Evolutionary conservation across 1,140 invertebrate genomes (phyloP), one percentile per base, ranked within the genome.

Genomic region (Penaeus japonicus): DNA sequence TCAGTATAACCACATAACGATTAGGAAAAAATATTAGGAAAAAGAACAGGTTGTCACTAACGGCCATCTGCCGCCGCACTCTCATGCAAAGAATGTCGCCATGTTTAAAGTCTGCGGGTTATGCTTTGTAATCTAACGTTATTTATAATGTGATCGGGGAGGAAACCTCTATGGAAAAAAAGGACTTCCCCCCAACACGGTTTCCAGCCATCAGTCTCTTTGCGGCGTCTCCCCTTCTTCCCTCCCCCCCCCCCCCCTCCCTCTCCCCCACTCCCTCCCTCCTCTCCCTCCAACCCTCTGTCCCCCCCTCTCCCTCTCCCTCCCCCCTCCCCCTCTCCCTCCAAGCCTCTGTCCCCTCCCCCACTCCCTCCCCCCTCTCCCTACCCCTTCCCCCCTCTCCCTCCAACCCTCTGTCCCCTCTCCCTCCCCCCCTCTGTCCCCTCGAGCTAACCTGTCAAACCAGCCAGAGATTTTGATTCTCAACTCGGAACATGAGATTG

Each of bases 401-500:
- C 24, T n/a, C 35, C 79, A 4, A n/a, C 47, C n/a, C 47, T 55
- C n/a, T 24, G 22, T 57, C 78, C 35, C 32, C 35, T n/a, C 30
- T 35, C 78, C 35, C 30, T 47, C 30, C 20, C 30, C 39, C 20
- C 79, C 18, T 53, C 79, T n/a, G 22, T 32, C 57, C 80, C 32
- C 79, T 10, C 53, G 0, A 20, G n/a, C 35, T 54, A 7, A 12
- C 54, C 30, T 84, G 35, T 53, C 22, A 22, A 18, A 53, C 22
- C 54, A 20, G 22, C 32, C 24, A 32, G 30, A 54, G 39, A 39
- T 55, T 32, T 84, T 84, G 59, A 70, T 84, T 20, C 53, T 39
- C 62, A 84, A 84, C 47, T 59, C 82, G 82, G 32, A 84, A 82
- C 80, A 82, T 15, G 32, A 82, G 80, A 82, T 82, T 82, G 80